These are phyloP conservation scores for Promerops cafer DNA, from an alignment of 2,113 vertebrate species.

Conservation along the genomic window DNA sequence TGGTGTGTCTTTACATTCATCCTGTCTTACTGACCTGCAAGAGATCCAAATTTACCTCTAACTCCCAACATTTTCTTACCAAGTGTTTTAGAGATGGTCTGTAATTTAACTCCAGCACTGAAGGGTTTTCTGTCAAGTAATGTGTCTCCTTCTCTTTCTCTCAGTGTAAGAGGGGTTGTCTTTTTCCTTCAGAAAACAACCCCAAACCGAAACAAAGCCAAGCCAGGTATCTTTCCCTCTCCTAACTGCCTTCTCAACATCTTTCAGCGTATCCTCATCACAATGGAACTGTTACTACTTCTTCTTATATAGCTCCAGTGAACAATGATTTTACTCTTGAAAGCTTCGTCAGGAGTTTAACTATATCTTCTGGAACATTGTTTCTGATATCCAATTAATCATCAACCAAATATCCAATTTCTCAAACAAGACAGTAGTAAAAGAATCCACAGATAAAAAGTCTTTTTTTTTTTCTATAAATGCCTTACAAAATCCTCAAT, in stretches of 20 bases:
- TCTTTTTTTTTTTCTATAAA: not conserved
- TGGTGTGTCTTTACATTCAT: not conserved
- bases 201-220: not conserved
- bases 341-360: not conserved
- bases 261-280: not conserved
- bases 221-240: not conserved
- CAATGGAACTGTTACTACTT: not conserved
- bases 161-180: not conserved
- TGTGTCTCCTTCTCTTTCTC: not conserved
- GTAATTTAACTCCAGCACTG: not conserved
- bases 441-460: not conserved
- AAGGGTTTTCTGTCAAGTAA: not conserved
- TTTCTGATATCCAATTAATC: not conserved
- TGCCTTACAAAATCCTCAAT: not conserved
- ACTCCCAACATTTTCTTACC: not conserved
- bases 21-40: not conserved
- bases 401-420: not conserved
- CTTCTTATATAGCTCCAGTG: not conserved
- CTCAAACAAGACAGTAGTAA: not conserved
- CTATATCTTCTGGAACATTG: not conserved
- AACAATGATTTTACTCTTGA: not conserved
- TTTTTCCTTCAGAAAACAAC: not conserved
- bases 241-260: not conserved
- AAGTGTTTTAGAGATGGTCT: not conserved
- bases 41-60: not conserved